These are phyloP conservation scores for Phymatocera aterrima DNA, from an alignment of 2,888 invertebrate species.

Conservation along the genomic window DNA sequence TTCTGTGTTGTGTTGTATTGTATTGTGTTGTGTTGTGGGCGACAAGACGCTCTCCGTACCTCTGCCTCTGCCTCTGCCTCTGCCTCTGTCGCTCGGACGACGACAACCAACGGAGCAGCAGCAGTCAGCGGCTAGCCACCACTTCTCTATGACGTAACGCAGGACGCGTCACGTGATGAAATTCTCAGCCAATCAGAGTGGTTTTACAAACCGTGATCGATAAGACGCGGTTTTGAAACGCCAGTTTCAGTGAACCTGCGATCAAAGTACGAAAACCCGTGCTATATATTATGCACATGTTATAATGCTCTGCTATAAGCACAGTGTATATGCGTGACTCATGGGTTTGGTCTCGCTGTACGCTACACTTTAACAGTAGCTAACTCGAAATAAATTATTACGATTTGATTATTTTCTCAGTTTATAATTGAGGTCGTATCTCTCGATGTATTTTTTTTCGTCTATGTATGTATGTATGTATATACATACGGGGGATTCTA, in stretches of 20 bases:
- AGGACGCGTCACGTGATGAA: conserved; percentile 17
- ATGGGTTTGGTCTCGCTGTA: neutral
- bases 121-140: neutral
- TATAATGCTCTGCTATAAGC: too few relatives aligned
- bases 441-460: too few relatives aligned
- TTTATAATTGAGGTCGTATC: too few relatives aligned
- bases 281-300: neutral
- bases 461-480: too few relatives aligned
- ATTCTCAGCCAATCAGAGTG: neutral
- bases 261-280: conserved; percentile 23
- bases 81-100: neutral
- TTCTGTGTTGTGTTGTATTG: too few relatives aligned
- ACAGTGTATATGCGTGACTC: neutral
- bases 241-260: conserved; percentile 36
- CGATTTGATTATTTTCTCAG: too few relatives aligned
- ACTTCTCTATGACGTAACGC: conserved; percentile 29
- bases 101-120: neutral
- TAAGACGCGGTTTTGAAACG: conserved; percentile 21
- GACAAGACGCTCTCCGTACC: conserved; percentile 15
- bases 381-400: too few relatives aligned
- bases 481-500: too few relatives aligned
- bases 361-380: too few relatives aligned
- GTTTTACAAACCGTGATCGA: neutral
- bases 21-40: neutral
- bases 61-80: too few relatives aligned